Conservation (phyloP, 2,113 vertebrate species). For the Coreoperca whiteheadi region DNA sequence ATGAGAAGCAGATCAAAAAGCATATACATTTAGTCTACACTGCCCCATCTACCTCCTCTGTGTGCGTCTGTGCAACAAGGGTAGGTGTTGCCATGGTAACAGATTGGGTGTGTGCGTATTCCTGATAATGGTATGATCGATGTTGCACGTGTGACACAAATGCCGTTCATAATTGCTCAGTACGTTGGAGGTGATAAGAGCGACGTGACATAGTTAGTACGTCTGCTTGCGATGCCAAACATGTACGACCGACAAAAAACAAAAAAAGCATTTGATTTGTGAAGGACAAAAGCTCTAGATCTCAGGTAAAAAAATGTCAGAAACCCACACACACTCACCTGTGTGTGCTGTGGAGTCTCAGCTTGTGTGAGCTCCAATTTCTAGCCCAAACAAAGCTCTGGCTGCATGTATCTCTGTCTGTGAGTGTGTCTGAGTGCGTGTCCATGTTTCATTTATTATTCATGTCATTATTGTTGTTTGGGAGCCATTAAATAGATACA, state of each 20-base stretch:
- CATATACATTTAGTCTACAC: constrained; percentile 64
- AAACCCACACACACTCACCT: constrained; percentile 35
- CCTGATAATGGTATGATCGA: constrained; percentile 68
- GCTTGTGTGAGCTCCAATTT: constrained; percentile 28
- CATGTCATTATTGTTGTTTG: constrained; percentile 63
- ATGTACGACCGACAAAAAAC: constrained; percentile 19
- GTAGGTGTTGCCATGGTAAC: constrained; percentile 71
- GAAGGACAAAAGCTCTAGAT: constrained; percentile 53
- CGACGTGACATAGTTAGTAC: constrained; percentile 33
- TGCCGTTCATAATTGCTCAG: constrained; percentile 50
- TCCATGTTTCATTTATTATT: constrained; percentile 65
- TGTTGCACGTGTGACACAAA: constrained; percentile 61
- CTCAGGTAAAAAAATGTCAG: constrained; percentile 45
- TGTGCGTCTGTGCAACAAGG: constrained; percentile 20
- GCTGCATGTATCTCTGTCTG: not conserved
- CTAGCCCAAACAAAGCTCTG: constrained; percentile 44
- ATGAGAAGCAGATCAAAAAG: constrained; percentile 65
- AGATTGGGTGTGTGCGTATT: constrained; percentile 30
- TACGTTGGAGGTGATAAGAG: constrained; percentile 55
- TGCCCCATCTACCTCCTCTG: constrained; percentile 40
- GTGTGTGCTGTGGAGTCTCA: not conserved
- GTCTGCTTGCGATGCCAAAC: constrained; percentile 40
- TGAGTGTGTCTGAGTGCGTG: constrained; percentile 1
- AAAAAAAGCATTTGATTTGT: constrained; percentile 8
- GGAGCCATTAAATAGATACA: constrained; percentile 67